These are phyloP conservation scores for Crocodylus rhombifer DNA, from an alignment of 2,797 vertebrate genomes.

Conservation along the genomic window DNA sequence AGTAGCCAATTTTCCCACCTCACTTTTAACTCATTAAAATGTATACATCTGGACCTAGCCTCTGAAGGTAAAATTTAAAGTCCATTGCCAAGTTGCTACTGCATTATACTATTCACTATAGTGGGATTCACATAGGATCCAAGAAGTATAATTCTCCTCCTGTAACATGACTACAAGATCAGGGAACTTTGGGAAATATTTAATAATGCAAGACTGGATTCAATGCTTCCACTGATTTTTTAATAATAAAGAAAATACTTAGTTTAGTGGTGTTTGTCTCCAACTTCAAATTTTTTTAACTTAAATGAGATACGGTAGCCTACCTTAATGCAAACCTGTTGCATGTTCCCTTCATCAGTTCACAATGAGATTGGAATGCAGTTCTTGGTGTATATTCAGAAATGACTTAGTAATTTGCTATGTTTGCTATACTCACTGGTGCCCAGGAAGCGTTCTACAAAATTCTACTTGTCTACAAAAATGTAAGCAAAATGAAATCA, in stretches of 20 bases:
- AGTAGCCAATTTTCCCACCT: too few species aligned
- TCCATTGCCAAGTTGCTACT: neutral
- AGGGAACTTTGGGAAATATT: neutral
- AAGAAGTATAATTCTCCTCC: neutral
- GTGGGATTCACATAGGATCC: neutral
- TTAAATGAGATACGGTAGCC: neutral
- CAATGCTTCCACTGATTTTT: neutral
- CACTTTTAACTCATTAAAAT: too few species aligned
- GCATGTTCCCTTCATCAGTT: neutral
- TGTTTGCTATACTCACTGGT: neutral
- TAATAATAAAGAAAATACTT: neutral
- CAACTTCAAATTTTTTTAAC: neutral
- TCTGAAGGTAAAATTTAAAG: neutral
- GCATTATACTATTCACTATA: neutral
- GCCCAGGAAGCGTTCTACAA: neutral
- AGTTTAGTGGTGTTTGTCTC: neutral
- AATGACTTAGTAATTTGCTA: neutral
- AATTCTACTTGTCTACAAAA: slow-evolving; percentile 9
- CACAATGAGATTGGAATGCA: neutral
- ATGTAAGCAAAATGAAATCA: neutral
- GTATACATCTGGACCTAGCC: neutral
- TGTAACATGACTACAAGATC: neutral
- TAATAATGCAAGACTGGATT: neutral
- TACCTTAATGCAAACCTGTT: neutral
- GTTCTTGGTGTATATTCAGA: neutral